Evolutionary conservation across 2,888 invertebrate genomes (phyloP).

Genomic region (Diplazon laetatorius): DNA sequence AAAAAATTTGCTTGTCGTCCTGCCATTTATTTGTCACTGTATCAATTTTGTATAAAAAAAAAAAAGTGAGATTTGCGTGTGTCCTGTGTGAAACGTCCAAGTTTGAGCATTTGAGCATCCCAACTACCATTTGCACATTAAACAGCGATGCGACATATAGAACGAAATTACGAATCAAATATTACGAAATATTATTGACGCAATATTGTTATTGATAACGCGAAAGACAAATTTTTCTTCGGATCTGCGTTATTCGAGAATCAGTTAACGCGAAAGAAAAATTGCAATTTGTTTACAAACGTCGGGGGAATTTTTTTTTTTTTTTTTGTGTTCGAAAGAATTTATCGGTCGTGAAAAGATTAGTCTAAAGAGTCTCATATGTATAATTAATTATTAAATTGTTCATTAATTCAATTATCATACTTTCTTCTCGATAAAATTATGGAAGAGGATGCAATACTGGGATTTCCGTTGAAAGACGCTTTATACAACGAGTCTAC

Average conservation of each 20-base stretch:
- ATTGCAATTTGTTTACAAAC: conserved; percentile 22
- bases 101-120: conserved; percentile 11
- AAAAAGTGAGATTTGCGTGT: conserved; percentile 2
- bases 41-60: conserved; percentile 4
- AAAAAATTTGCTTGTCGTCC: conserved; percentile 11
- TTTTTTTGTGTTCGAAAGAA: too few relatives aligned
- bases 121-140: conserved; percentile 11
- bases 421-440: conserved; percentile 12
- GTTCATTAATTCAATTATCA: too few relatives aligned
- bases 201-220: neutral
- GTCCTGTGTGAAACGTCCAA: conserved; percentile 18
- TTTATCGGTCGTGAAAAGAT: conserved; percentile 43
- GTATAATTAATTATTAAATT: too few relatives aligned
- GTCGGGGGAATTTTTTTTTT: conserved; percentile 21
- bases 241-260: conserved; percentile 17
- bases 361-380: conserved; percentile 46
- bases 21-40: conserved; percentile 4
- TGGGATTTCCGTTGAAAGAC: neutral
- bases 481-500: neutral
- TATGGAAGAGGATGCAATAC: conserved; percentile 22
- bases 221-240: neutral
- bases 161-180: conserved; percentile 6
- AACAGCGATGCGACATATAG: conserved; percentile 6
- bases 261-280: conserved; percentile 12
- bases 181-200: neutral